Evolutionary conservation across 2,113 vertebrate genomes (phyloP).

Genomic region (Crotalus tigris): DNA sequence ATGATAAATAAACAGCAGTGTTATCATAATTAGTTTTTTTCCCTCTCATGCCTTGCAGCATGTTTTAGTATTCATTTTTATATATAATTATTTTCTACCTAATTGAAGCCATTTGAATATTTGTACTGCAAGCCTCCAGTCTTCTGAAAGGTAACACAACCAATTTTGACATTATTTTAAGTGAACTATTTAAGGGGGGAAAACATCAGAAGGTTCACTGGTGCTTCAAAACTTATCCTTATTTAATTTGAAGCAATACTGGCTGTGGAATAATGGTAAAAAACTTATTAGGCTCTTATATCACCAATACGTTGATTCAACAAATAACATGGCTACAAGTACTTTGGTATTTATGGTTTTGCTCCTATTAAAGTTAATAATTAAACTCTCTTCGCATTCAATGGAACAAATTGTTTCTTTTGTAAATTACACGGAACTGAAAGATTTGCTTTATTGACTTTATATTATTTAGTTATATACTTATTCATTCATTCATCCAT

Average conservation of each 20-base stretch:
- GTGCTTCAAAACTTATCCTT: not conserved
- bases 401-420: not conserved
- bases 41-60: not conserved
- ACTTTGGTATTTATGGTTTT: not conserved
- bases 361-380: not conserved
- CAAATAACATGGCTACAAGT: not conserved
- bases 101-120: not conserved
- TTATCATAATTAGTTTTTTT: conserved; percentile 14
- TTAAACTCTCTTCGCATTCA: not conserved
- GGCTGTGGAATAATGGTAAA: not conserved
- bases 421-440: not conserved
- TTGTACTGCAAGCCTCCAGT: not conserved
- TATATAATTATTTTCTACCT: not conserved
- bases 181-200: not conserved
- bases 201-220: no score
- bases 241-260: not conserved
- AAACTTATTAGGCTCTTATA: not conserved
- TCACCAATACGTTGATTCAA: not conserved
- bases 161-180: not conserved
- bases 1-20: conserved; percentile 16
- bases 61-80: not conserved
- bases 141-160: not conserved
- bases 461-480: not conserved
- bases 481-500: not conserved
- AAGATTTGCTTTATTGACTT: not conserved